A percentile compares a stretch with the other conserved stretches of the same genome.
Evolutionary conservation across 2,113 vertebrate species (phyloP).

Genomic region (Scalopus aquaticus): DNA sequence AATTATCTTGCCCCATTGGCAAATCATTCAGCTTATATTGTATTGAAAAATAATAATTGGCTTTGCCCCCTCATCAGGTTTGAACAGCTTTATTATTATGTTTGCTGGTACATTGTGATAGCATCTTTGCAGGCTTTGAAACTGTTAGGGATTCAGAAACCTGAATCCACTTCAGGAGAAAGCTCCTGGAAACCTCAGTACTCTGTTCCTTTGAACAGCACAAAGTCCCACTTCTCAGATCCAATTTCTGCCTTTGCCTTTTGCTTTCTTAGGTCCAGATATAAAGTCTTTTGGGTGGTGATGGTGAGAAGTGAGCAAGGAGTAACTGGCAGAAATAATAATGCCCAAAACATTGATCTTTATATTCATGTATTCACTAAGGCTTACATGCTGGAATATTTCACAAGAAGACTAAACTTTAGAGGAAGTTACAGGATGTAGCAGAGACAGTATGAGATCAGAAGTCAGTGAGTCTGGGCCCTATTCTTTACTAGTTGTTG

Average conservation of each 20-base stretch:
- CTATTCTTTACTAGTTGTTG: background rate
- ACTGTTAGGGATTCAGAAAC: background rate
- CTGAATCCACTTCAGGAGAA: background rate
- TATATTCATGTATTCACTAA: background rate
- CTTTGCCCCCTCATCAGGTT: conserved; percentile 61
- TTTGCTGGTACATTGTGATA: background rate
- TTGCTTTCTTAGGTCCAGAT: background rate
- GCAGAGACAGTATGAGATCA: background rate
- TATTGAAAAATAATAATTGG: conserved; percentile 79
- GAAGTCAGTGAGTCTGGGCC: background rate
- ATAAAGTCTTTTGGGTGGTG: background rate
- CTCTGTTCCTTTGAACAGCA: background rate
- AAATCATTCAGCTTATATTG: conserved; percentile 19
- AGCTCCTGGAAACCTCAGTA: background rate
- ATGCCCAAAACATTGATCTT: background rate
- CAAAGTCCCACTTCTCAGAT: background rate
- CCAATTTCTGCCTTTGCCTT: background rate
- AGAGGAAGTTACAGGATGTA: background rate
- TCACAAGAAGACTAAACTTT: background rate
- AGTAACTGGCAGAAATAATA: background rate
- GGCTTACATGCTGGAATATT: background rate
- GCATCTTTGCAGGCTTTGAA: background rate
- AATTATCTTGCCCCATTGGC: conserved; percentile 53
- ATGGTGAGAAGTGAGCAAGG: background rate
- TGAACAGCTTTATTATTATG: conserved; percentile 65